Evolutionary conservation across 2,888 invertebrate species (phyloP), one percentile per base, ranked within the genome.

Genomic region (Dolomedes plantarius): DNA sequence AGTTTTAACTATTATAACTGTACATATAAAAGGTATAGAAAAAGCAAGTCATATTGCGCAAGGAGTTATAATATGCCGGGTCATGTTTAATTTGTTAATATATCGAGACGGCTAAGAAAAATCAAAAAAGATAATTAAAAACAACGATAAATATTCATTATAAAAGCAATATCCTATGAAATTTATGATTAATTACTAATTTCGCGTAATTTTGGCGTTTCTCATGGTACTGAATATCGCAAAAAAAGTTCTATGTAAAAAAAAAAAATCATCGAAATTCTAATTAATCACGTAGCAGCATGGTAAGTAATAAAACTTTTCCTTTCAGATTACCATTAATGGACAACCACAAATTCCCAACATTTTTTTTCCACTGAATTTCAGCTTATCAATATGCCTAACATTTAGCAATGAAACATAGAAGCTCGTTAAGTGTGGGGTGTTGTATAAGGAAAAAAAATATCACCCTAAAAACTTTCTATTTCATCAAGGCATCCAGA

Each of bases 261-360:
- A 56, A 56, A 56, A 56, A n/a, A n/a, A n/a, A n/a, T n/a, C n/a
- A 46, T 46, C 46, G 46, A 46, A 56, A 56, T 56, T 56, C 56
- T 56, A 56, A 56, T 56, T 56, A 56, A 56, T 56, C 56, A 56
- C 3, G 56, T 56, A 23, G 16, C 56, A 56, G 56, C 56, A 56
- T 16, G 56, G 5, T 16, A 16, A 23, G 56, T 23, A 56, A 56
- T 56, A 56, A 56, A 56, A 56, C 19, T 56, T 56, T 56, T 56
- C 56, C 56, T 19, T 56, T 23, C 23, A 56, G 56, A 56, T 56
- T 23, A 23, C 56, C 19, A 56, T 19, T 56, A 56, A 56, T 23
- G 56, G 56, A 16, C 19, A 56, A 23, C 23, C 23, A 56, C 56
- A 23, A 56, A 56, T 56, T 56, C 56, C 56, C 56, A 5, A 56